These are phyloP conservation scores for Stictocephala bisonia DNA, from an alignment of 2,888 invertebrate species.

Conservation along the genomic window DNA sequence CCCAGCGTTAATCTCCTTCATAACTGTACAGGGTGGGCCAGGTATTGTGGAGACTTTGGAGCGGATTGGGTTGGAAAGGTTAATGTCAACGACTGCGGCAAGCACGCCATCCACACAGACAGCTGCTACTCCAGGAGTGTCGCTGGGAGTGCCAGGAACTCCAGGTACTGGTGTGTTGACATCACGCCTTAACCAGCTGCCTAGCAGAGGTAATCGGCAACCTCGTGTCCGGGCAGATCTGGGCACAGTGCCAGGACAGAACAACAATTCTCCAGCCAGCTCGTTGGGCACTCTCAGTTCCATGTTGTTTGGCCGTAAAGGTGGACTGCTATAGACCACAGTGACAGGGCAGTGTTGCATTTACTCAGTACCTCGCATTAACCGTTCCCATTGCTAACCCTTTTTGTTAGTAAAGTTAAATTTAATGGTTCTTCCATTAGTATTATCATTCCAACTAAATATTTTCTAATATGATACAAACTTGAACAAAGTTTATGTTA, in stretches of 20 bases:
- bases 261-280: slow-evolving; percentile 38
- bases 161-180: slow-evolving; percentile 71
- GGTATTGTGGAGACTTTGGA: slow-evolving; percentile 75
- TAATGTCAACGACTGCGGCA: slow-evolving; percentile 71
- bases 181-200: slow-evolving; percentile 64
- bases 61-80: slow-evolving; percentile 74
- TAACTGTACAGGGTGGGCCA: slow-evolving; percentile 66
- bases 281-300: slow-evolving; percentile 81
- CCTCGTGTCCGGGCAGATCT: slow-evolving; percentile 68
- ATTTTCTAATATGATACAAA: no score
- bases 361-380: background rate
- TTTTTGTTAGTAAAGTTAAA: no score
- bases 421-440: no score
- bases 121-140: slow-evolving; percentile 57
- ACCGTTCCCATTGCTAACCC: background rate
- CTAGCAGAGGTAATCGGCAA: slow-evolving; percentile 66
- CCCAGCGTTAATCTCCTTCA: background rate
- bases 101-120: slow-evolving; percentile 62
- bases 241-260: slow-evolving; percentile 66
- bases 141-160: slow-evolving; percentile 71
- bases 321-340: slow-evolving; percentile 75
- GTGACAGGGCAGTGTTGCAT: background rate
- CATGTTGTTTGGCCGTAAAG: slow-evolving; percentile 85
- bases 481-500: no score
- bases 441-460: no score